Evolutionary conservation across 2,113 vertebrate genomes (phyloP), one percentile per base, ranked within the genome.

Genomic region (Danionella cerebrum): DNA sequence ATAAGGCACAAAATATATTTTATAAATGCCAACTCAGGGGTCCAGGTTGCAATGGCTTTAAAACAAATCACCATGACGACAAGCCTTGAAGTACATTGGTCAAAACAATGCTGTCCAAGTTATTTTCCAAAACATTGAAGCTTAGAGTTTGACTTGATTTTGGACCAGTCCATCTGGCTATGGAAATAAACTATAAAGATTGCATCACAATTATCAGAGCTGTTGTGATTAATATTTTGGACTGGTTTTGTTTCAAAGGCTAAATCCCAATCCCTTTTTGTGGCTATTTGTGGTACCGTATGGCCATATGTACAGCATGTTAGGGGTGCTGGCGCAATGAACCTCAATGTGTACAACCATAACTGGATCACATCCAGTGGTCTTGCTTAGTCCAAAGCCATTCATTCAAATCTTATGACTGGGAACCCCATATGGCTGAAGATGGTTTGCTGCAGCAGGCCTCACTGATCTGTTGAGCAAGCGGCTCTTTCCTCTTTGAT

Each of bases 41-140:
- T 74, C 74, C 80, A 82, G 86, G 84, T 85, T 80, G 78, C 78
- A 75, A 68, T 70, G 78, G 82, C 82, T 79, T 71, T 83, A 83
- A 83, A 84, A 84, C 77, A 82, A 74, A 83, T 88, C 85, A 84
- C 85, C 85, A 88, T 88, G 85, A 85, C 81, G 85, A 87, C 84
- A 77, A 24, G 70, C 66, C 68, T 79, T 77, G 69, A 71, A 78
- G 42, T 58, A 72, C 69, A 75, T 72, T 73, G 78, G 76, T 81
- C 70, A 63, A 47, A 73, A 71, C 67, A 53, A 59, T 78, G 76
- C 76, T 77, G 58, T 74, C 74, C 73, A 74, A 74, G 77, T 64
- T 58, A 77, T 25, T 72, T 36, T 78, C 67, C 71, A 69, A 72
- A 76, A 78, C 78, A 77, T 72, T 36, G 42, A 69, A 70, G 72